Conservation (phyloP, 2,113 vertebrate species). For the Onychostoma macrolepis region DNA sequence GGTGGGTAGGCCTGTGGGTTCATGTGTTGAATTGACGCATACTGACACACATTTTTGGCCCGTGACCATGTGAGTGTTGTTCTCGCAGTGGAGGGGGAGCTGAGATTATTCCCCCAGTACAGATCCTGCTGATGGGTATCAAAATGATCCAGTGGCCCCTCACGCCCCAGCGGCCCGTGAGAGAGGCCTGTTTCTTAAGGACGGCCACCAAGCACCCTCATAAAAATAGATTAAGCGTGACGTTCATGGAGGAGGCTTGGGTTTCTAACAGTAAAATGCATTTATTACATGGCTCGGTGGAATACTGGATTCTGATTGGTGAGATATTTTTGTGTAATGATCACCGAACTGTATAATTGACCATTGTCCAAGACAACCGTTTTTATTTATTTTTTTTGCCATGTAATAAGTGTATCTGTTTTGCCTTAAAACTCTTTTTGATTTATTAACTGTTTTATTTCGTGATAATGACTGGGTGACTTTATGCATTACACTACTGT, state of each 20-base stretch:
- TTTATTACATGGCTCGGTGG: background rate
- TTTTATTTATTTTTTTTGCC: background rate
- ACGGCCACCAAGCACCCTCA: background rate
- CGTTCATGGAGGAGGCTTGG: background rate
- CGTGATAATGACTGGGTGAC: background rate
- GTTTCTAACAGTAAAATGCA: background rate
- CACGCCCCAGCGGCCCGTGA: background rate
- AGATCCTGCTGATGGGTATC: background rate
- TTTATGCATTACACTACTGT: background rate
- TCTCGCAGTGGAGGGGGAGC: background rate
- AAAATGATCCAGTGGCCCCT: slow-evolving; percentile 21
- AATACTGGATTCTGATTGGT: slow-evolving; percentile 20
- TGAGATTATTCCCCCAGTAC: background rate
- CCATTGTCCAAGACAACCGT: background rate
- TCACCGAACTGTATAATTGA: background rate
- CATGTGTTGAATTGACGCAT: slow-evolving; percentile 40
- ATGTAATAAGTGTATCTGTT: too few relatives aligned
- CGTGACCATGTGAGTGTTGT: slow-evolving; percentile 3
- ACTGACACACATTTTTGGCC: slow-evolving; percentile 29
- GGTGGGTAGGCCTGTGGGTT: slow-evolving; percentile 38
- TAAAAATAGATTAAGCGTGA: slow-evolving; percentile 35
- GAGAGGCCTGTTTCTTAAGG: background rate
- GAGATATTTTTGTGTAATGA: background rate
- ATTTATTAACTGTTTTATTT: background rate
- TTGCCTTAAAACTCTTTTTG: background rate